Evolutionary conservation across 1,140 invertebrate genomes (phyloP), one percentile per base, ranked within the genome.

Genomic region (Acyrthosiphon pisum): DNA sequence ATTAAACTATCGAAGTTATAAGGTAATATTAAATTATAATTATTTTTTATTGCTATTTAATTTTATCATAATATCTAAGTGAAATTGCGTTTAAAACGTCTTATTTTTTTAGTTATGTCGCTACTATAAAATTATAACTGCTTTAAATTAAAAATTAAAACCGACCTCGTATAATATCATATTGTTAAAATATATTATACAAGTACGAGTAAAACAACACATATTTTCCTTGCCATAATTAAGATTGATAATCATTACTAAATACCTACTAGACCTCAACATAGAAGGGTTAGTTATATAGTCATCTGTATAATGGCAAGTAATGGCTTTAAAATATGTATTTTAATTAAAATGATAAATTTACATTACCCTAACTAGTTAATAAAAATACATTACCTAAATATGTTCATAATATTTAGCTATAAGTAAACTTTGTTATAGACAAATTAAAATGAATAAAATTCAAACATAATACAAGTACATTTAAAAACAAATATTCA

Each of bases 211-310:
- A 86, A 46, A 46, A 86, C 26, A 86, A 46, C 14, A 46, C 26
- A 30, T 18, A 86, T 86, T 86, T 86, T 86, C 41, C 41, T 46
- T 46, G n/a, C 37, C 23, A 26, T 86, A 86, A 86, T 86, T 46
- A 86, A 86, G 84, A 86, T 86, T 86, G 30, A 86, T 86, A 86
- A 86, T 86, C 84, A 86, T 23, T 37, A 23, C 26, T 86, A 86
- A 14, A 37, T 84, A 84, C 83, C 23, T 41, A 84, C 37, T 14
- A 26, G 26, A 86, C 23, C 41, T 86, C 23, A 86, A 18, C 84
- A 30, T 30, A 86, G 14, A 44, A 86, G 84, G 23, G 26, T 86
- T 6, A 30, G 41, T 26, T 46, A 46, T 23, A 37, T 23, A 83
- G 20, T 83, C 22, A 46, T 86, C 11, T 86, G 3, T 86, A 18